Evolutionary conservation across 2,888 invertebrate genomes (phyloP), one percentile per base, ranked within the genome.

Genomic region (Sturmia bella): DNA sequence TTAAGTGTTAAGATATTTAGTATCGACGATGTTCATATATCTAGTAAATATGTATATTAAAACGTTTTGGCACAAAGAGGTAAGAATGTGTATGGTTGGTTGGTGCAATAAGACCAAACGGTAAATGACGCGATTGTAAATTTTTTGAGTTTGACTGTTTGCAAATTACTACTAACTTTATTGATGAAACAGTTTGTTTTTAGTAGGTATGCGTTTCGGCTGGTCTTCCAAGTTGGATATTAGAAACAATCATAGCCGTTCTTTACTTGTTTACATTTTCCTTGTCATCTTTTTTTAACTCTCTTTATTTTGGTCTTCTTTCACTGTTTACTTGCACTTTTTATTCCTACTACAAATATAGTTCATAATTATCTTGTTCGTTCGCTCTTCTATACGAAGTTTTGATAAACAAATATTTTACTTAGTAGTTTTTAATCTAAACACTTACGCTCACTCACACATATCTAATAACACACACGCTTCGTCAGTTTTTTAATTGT

Each of bases 401-500:
- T 56, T 7, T 6, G 39, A 48, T 72, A 32, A 61, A 64, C 63
- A 59, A 74, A 68, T 68, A 63, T 73, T 27, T 52, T 66, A 61
- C 64, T 72, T 81, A 68, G 83, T 84, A 85, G 70, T 85, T 84
- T 72, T 85, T 85, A 85, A 87, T 87, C 85, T 88, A 32, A 32
- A 88, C 87, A 88, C 87, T 86, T 85, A 87, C 50, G 27, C 66
- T 72, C 59, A 72, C 59, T 50, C 59, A 70, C 68, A 63, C 77
- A 68, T 69, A 72, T 76, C 50, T 69, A 43, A 70, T 74, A 82
- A 86, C 87, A 89, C 87, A 89, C 88, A 88, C 88, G 86, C 89
- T 89, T 89, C 89, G 89, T 88, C 89, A 89, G 87, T 88, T 89
- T 88, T 85, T 85, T 85, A 85, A 86, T 70, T 45, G n/a, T 50